A percentile compares a stretch with the other conserved stretches of the same genome.
phyloP scores from a whole-genome alignment of 2,888 invertebrate genomes.

The Drymonia ruficornis region DNA sequence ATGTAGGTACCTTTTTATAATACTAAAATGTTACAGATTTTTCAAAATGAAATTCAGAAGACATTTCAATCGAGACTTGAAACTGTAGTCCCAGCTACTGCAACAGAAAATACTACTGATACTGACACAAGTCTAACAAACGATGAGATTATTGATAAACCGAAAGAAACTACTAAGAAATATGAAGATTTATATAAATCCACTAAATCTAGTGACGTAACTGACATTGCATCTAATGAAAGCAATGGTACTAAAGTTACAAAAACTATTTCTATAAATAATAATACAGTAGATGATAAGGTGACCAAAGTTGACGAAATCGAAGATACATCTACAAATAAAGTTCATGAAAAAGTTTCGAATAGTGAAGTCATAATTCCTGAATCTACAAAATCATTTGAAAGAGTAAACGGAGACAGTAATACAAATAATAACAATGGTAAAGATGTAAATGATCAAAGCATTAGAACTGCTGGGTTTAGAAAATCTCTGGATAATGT shows the following conservation, averaged over 20 bases:
- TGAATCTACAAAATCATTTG: neutral
- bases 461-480: neutral
- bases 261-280: neutral
- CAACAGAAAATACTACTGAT: neutral
- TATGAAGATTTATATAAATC: neutral
- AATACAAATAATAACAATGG: neutral
- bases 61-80: constrained; percentile 7
- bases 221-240: neutral
- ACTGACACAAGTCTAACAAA: neutral
- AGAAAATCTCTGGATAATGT: neutral
- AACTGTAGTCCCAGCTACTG: neutral
- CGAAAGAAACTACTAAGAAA: neutral
- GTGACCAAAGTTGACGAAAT: neutral
- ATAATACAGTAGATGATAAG: neutral
- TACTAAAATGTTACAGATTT: constrained; percentile 11
- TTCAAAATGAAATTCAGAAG: constrained; percentile 7
- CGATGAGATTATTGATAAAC: neutral
- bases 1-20: too few species aligned
- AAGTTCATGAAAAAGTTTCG: too few species aligned
- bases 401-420: neutral
- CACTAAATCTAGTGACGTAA: neutral
- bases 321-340: too few species aligned
- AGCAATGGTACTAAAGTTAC: neutral
- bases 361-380: too few species aligned
- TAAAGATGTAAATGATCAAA: neutral